Conservation (phyloP, 2,113 vertebrate species). For the Theropithecus gelada region DNA sequence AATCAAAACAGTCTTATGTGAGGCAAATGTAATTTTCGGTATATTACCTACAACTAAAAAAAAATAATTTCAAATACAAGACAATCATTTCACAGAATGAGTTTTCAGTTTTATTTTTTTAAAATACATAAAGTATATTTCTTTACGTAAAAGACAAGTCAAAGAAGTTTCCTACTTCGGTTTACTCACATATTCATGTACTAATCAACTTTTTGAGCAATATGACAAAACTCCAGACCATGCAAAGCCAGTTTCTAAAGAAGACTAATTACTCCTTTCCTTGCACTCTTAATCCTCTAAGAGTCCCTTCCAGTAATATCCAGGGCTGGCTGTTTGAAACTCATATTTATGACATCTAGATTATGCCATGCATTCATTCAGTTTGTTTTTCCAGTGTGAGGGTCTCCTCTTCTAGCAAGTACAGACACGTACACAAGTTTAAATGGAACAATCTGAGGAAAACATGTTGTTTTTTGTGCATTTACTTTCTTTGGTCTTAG, state of each 20-base stretch:
- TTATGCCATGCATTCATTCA: slow-evolving; percentile 17
- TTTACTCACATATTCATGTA: not conserved
- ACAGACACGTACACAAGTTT: slow-evolving; percentile 55
- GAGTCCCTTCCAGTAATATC: slow-evolving; percentile 54
- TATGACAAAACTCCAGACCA: not conserved
- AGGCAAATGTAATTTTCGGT: slow-evolving; percentile 5
- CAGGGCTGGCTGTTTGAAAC: slow-evolving; percentile 52
- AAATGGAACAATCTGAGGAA: slow-evolving; percentile 73
- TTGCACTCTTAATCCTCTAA: slow-evolving; percentile 48
- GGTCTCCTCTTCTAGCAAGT: slow-evolving; percentile 1
- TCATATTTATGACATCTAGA: slow-evolving; percentile 56
- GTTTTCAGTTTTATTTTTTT: not conserved
- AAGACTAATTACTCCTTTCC: slow-evolving; percentile 48
- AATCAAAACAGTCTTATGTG: slow-evolving; percentile 31
- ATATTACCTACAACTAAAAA: slow-evolving; percentile 2
- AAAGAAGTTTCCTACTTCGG: slow-evolving; percentile 14
- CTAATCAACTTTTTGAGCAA: slow-evolving; percentile 49
- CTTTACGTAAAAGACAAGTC: slow-evolving; percentile 36
- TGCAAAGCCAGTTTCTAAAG: slow-evolving; percentile 44
- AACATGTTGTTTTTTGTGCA: slow-evolving; percentile 61
- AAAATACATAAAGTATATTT: not conserved
- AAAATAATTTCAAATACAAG: slow-evolving; percentile 48
- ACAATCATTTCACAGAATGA: slow-evolving; percentile 1
- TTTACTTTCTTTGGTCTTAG: slow-evolving; percentile 79
- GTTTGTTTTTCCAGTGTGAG: slow-evolving; percentile 47